Evolutionary conservation across 1,140 invertebrate species (phyloP), one percentile per base, ranked within the genome.

Genomic region (Galleria mellonella): DNA sequence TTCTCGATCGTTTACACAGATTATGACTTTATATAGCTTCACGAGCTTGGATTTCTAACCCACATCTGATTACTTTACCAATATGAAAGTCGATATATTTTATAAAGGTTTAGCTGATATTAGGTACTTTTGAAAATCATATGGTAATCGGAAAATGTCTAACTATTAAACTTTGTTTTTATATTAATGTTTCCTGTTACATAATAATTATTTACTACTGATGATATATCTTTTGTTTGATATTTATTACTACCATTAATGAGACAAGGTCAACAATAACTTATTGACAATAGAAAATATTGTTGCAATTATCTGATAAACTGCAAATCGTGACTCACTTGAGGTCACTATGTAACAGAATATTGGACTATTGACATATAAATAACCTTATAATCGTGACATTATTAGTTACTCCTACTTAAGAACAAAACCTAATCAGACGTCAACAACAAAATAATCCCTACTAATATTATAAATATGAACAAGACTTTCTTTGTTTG

Each of bases 251-350:
- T 12, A 35, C 32, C 14, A 37, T 37, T 37, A 47, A 54, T 57
- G 29, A 52, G 47, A 59, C 68, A 71, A 76, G 72, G 72, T 63
- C 61, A 66, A 43, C 48, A 42, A 62, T 53, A 62, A 58, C 57
- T 55, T 62, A 72, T 66, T 69, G 64, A 65, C 66, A 66, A 71
- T 60, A 72, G 66, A 74, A 65, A 77, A 76, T 57, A 75, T 79
- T 55, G 62, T 47, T 52, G 56, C 55, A 58, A 68, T 62, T 74
- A 83, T 76, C 78, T 72, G 75, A 83, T 81, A 72, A 58, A 52
- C 47, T 57, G 44, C 51, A 59, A 59, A 57, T 77, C 75, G 75
- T 83, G 73, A 76, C 72, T 65, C 52, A 59, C 56, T 51, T 62
- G 56, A 69, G 73, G 67, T 72, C 68, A 65, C 53, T 63, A 55